Conservation (phyloP, 2,888 invertebrate species). For the Phyto melanocephala region DNA sequence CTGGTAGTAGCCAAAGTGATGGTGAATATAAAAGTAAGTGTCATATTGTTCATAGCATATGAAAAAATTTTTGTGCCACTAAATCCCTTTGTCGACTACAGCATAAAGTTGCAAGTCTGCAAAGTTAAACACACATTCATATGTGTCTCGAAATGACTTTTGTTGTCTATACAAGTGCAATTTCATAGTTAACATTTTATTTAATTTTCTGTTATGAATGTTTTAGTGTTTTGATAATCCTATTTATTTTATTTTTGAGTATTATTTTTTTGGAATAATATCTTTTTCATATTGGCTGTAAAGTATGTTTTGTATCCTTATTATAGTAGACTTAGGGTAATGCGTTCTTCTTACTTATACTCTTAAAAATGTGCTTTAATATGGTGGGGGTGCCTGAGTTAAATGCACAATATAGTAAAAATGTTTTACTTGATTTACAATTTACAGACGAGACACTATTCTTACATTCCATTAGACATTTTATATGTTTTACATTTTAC, state of each 20-base stretch:
- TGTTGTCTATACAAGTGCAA: background rate
- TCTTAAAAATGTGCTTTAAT: background rate
- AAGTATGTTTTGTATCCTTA: conserved; percentile 29
- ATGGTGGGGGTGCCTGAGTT: background rate
- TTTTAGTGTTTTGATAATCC: conserved; percentile 35
- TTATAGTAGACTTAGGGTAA: conserved; percentile 11
- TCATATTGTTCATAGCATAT: conserved; percentile 52
- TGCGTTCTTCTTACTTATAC: too few relatives aligned
- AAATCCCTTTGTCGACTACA: conserved; percentile 36
- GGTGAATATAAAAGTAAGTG: conserved; percentile 46
- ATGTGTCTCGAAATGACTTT: conserved; percentile 26
- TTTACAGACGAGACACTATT: conserved; percentile 71
- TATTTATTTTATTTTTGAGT: background rate
- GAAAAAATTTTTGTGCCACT: conserved; percentile 39
- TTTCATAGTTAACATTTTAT: conserved; percentile 17
- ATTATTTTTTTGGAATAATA: conserved; percentile 30
- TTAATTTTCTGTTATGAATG: conserved; percentile 19
- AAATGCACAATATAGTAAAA: conserved; percentile 51
- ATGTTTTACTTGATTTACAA: conserved; percentile 74
- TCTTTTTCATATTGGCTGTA: conserved; percentile 22
- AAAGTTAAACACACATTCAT: background rate
- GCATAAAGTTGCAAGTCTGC: conserved; percentile 54
- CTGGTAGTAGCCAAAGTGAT: background rate
- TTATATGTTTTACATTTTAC: conserved; percentile 12
- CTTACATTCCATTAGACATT: conserved; percentile 64